Evolutionary conservation across 2,797 vertebrate genomes (phyloP).

Genomic region (Sebastes steindachneri): DNA sequence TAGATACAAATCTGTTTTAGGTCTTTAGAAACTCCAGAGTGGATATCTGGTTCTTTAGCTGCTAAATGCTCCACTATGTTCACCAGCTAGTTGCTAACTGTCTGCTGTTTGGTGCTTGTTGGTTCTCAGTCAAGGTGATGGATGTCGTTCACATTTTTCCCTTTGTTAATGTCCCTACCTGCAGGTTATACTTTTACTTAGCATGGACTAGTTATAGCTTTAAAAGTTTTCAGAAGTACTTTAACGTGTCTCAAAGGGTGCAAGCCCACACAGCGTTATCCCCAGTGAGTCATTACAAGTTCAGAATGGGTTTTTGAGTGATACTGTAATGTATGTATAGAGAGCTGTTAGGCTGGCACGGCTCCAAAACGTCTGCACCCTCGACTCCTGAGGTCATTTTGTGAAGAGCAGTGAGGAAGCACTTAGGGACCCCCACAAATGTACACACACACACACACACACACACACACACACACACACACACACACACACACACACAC

Average conservation of each 20-base stretch:
- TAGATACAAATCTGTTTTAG: too few relatives aligned
- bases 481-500: not conserved
- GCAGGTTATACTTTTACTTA: not conserved
- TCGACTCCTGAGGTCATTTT: constrained; percentile 35
- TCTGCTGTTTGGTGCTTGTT: too few relatives aligned
- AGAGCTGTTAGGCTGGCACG: constrained; percentile 26
- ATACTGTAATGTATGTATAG: constrained; percentile 11
- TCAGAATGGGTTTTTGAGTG: constrained; percentile 16
- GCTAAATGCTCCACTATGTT: not conserved
- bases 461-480: not conserved
- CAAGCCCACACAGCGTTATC: not conserved
- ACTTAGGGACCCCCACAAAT: constrained; percentile 13
- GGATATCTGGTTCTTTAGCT: too few relatives aligned
- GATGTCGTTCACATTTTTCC: not conserved
- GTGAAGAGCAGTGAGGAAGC: constrained; percentile 16
- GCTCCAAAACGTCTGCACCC: constrained; percentile 27
- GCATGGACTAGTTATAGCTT: not conserved
- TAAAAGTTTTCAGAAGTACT: constrained; percentile 24
- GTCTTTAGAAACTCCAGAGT: too few relatives aligned
- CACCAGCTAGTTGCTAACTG: not conserved
- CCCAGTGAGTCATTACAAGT: not conserved
- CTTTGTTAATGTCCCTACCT: not conserved
- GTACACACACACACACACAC: not conserved
- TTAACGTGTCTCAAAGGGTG: not conserved
- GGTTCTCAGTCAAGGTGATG: not conserved